A percentile compares a stretch with the other conserved stretches of the same genome.
These are phyloP conservation scores for Clusia tigrina DNA, from an alignment of 2,888 invertebrate genomes.

Conservation along the genomic window DNA sequence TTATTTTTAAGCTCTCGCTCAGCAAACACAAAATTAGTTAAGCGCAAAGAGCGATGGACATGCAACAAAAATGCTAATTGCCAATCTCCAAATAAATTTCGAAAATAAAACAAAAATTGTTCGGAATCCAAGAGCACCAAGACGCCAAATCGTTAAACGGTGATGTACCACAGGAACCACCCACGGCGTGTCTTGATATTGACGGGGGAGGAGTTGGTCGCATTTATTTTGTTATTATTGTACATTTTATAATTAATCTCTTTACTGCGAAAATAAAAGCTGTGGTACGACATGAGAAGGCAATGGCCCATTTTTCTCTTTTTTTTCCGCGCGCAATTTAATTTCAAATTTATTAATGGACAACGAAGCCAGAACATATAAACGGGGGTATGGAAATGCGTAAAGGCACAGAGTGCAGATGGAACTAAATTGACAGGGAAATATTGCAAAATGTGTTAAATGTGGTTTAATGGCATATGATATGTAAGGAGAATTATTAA, in stretches of 20 bases:
- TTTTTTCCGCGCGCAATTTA: constrained; percentile 57
- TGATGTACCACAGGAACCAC: constrained; percentile 37
- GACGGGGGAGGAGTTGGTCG: constrained; percentile 8
- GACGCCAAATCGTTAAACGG: neutral
- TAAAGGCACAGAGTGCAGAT: neutral
- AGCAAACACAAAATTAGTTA: constrained; percentile 50
- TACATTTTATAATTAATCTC: constrained; percentile 23
- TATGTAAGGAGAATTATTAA: constrained; percentile 33
- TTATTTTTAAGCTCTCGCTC: constrained; percentile 47
- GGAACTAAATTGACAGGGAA: constrained; percentile 38
- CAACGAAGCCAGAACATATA: neutral
- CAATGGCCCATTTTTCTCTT: constrained; percentile 22
- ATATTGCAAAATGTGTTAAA: constrained; percentile 58
- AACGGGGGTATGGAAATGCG: neutral
- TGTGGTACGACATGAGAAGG: neutral
- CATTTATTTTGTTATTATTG: too few relatives aligned
- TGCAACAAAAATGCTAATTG: constrained; percentile 46
- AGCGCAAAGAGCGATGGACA: constrained; percentile 37
- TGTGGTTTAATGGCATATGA: constrained; percentile 38
- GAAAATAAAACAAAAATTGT: constrained; percentile 10
- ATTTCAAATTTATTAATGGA: constrained; percentile 44
- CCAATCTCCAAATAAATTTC: constrained; percentile 28
- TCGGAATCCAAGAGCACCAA: too few relatives aligned
- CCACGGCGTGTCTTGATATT: constrained; percentile 35
- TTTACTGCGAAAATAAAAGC: constrained; percentile 7